Evolutionary conservation across 2,797 vertebrate species (phyloP), one percentile per base, ranked within the genome.

Genomic region (Momotus momota): DNA sequence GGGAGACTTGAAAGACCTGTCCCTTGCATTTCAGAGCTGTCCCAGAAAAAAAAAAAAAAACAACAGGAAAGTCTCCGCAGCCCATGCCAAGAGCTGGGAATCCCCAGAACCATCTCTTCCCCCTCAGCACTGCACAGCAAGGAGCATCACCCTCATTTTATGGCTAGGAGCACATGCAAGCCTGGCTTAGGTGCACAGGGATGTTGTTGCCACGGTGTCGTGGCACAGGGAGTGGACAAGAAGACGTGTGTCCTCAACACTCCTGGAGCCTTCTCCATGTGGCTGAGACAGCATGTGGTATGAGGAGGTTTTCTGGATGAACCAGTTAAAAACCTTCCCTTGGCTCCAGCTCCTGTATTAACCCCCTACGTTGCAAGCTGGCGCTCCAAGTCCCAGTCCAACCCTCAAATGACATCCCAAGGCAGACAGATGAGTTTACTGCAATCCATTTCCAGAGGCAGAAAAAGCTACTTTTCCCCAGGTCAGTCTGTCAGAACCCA

Each of bases 221-320:
- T 14, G 1, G 14, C 10, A 38, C 14, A 17, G 3, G 10, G 48
- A 16, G 3, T 6, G 5, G 58, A 61, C n/a, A 72, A 25, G 9
- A 20, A 29, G 58, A 38, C 1, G 3, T 1, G 22, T 0, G 2
- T 49, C 57, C 45, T 61, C 20, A 27, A 29, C 46, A 20, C 25
- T 43, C 33, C 35, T 40, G 17, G 8, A 86, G 22, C 15, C 25
- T 71, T 83, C 57, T 84, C 21, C 23, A 7, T 7, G 29, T 22
- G 46, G 60, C 10, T 70, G 69, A 67, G 45, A 60, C 1, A 33
- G 14, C 12, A 38, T 4, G 10, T 26, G 23, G 14, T 45, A 38
- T 9, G 9, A 77, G 38, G 21, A 62, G 14, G 40, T 8, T 35
- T 71, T 55, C 61, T 71, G 49, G 45, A 64, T 35, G 70, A 87